Conservation (phyloP, 2,797 vertebrate genomes). For the Sebastes trivittatus region DNA sequence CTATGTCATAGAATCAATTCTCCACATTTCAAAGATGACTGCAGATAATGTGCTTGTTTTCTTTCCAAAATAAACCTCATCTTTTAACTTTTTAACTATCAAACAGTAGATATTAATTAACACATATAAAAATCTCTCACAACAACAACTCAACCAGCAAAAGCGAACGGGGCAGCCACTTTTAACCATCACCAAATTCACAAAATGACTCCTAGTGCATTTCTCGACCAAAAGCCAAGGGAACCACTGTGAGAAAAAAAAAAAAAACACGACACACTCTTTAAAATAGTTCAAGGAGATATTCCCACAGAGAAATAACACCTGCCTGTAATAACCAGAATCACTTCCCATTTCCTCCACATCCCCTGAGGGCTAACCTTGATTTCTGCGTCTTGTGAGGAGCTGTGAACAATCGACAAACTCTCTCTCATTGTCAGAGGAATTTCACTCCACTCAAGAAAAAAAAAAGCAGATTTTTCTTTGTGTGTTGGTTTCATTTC, state of each 20-base stretch:
- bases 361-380: conserved; percentile 49
- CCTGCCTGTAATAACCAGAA: conserved; percentile 51
- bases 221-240: conserved; percentile 21
- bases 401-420: conserved; percentile 38
- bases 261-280: background rate
- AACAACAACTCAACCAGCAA: background rate
- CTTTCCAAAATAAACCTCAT: background rate
- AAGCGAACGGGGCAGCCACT: background rate
- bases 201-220: background rate
- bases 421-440: conserved; percentile 28
- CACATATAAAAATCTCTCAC: background rate
- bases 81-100: background rate
- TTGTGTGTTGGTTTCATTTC: background rate
- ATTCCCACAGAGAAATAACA: conserved; percentile 57
- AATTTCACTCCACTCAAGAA: conserved; percentile 15
- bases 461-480: background rate
- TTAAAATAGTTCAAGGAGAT: conserved; percentile 56
- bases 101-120: background rate
- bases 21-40: background rate
- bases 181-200: background rate
- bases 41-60: background rate
- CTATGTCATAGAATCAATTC: background rate
- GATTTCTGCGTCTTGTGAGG: conserved; percentile 61
- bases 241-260: background rate
- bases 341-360: conserved; percentile 59